Percentiles rank a stretch among this genome's conserved stretches.
Evolutionary conservation across 2,888 invertebrate species (phyloP).

Genomic region (Magallana nippona): DNA sequence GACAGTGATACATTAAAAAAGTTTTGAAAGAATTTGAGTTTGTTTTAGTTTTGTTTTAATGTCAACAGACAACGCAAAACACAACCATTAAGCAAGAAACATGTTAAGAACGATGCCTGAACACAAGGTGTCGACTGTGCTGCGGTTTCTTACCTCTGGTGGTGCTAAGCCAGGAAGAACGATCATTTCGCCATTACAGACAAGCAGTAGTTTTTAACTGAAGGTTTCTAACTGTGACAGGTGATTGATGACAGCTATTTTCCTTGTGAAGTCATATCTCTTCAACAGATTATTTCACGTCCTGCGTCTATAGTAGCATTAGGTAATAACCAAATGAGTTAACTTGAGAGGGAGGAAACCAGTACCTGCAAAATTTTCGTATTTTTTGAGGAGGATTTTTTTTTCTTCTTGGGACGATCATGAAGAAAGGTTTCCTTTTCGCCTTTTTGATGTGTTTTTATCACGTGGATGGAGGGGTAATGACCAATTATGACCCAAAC

Average conservation of each 20-base stretch:
- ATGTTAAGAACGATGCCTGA: neutral
- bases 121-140: neutral
- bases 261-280: neutral
- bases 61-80: neutral
- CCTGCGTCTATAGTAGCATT: neutral
- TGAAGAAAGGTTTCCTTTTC: neutral
- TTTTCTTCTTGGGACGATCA: neutral
- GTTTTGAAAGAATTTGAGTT: too few species aligned
- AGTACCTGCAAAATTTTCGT: too few species aligned
- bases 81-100: too few species aligned
- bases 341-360: too few species aligned
- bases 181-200: conserved; percentile 13
- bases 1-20: too few species aligned
- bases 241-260: conserved; percentile 27
- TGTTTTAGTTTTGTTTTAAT: too few species aligned
- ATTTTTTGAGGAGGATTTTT: neutral
- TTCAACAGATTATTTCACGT: neutral
- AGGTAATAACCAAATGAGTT: neutral
- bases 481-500: neutral
- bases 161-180: neutral
- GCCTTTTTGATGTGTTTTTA: neutral
- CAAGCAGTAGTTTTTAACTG: neutral
- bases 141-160: neutral
- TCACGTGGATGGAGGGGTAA: neutral
- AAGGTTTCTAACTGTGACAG: neutral